phyloP scores from a whole-genome alignment of 2,797 vertebrate genomes.

The Acanthis flammea region DNA sequence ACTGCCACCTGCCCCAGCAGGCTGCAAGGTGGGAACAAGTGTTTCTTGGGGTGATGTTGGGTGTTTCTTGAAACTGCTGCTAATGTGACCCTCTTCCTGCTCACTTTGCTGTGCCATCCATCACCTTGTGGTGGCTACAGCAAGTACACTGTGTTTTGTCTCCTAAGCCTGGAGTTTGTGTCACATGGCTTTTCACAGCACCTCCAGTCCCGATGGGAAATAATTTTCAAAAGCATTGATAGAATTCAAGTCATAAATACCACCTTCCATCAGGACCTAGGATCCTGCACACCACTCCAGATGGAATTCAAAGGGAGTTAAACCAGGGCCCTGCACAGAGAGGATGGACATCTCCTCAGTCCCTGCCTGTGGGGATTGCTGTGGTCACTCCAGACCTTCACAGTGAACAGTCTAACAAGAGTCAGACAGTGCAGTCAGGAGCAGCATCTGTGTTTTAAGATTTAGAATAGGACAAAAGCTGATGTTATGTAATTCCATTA shows the following conservation, averaged over 20 bases:
- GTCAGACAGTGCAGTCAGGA: neutral
- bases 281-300: neutral
- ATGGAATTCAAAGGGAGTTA: neutral
- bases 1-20: rapidly evolving
- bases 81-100: neutral
- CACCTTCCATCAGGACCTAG: neutral
- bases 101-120: neutral
- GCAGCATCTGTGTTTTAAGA: neutral
- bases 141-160: neutral
- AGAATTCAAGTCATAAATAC: neutral
- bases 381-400: neutral
- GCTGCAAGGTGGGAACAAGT: neutral
- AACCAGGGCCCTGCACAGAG: neutral
- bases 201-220: neutral
- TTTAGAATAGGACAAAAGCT: neutral
- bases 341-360: neutral
- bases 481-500: neutral
- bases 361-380: neutral
- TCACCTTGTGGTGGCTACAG: neutral
- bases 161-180: neutral
- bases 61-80: neutral
- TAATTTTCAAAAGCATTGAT: neutral
- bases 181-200: neutral
- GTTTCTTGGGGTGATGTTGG: neutral
- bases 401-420: neutral